Base-by-base conservation (phyloP, 2,113 vertebrate genomes). In the Caretta caretta region DNA sequence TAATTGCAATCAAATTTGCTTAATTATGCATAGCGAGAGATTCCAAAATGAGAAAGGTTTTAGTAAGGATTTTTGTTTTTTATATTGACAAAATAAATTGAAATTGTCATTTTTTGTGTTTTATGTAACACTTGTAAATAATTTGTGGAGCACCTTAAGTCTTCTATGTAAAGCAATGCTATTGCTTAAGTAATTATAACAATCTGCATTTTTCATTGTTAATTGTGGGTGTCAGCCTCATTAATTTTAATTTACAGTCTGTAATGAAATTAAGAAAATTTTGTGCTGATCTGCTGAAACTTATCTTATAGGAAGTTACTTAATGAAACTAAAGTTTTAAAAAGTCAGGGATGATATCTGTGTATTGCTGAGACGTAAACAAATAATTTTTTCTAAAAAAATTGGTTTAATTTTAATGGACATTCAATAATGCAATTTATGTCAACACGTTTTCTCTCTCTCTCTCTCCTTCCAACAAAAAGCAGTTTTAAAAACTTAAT, bases 131-230 rank as follows among this genome's bases (percentile, higher is more conserved):
- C 98, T 99, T 99, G 99, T 99, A 99, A 99, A 99, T 99, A 99
- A 98, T 98, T 99, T 98, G 98, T 98, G 98, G 98, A 99, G 99
- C 99, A 99, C 99, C 99, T 99, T 99, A 99, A 99, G 99, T 99
- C 98, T 97, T 98, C 98, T 99, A 98, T 99, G 98, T 99, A 98
- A 99, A 99, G 99, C 99, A 99, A 99, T 99, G 99, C 99, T 99
- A 99, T 99, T 99, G 99, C 99, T 99, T 99, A 99, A 99, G 99
- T 99, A 99, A 99, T 99, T 99, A 99, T 98, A 99, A 99, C 99
- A 99, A 99, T 99, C 99, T 99, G 99, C 99, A 99, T 99, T 99
- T 99, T 99, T 99, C 99, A 99, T 99, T 99, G 99, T 99, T 99
- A 99, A 99, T 99, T 99, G 99, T 99, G 98, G 99, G 98, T 99